A percentile compares a stretch with the other conserved stretches of the same genome.
Conservation (phyloP, 2,888 invertebrate genomes). For the Mimas tiliae region DNA sequence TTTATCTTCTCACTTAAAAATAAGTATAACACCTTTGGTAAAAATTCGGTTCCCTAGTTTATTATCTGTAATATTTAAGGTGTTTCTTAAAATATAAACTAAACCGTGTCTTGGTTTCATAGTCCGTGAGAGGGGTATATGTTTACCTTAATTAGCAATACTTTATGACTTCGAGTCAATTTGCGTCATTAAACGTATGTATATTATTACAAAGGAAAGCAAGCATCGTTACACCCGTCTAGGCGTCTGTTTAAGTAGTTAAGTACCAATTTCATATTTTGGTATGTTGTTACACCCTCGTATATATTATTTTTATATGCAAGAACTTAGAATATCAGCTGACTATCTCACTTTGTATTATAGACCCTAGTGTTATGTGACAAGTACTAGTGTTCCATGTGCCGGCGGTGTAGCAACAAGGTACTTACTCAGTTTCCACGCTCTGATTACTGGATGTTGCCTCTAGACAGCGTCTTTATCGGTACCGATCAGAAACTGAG, state of each 20-base stretch:
- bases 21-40: too few species aligned
- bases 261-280: slow-evolving; percentile 30
- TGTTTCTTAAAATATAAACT: too few species aligned
- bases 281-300: slow-evolving; percentile 43
- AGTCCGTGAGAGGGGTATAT: too few species aligned
- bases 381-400: slow-evolving; percentile 58
- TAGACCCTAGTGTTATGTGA: slow-evolving; percentile 45
- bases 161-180: too few species aligned
- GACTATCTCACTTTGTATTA: slow-evolving; percentile 25
- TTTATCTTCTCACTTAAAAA: too few species aligned
- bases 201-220: slow-evolving; percentile 31
- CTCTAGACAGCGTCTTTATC: slow-evolving; percentile 83
- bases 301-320: slow-evolving; percentile 34
- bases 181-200: neutral
- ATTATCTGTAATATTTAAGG: too few species aligned
- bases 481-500: slow-evolving; percentile 75
- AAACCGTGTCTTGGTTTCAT: neutral
- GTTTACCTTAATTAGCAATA: too few species aligned
- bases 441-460: slow-evolving; percentile 85
- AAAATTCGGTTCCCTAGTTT: too few species aligned
- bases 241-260: slow-evolving; percentile 5
- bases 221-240: slow-evolving; percentile 39
- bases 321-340: slow-evolving; percentile 41
- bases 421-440: slow-evolving; percentile 81
- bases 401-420: slow-evolving; percentile 61